Base-by-base conservation (phyloP, 2,797 vertebrate genomes). In the Micromesistius poutassou region DNA sequence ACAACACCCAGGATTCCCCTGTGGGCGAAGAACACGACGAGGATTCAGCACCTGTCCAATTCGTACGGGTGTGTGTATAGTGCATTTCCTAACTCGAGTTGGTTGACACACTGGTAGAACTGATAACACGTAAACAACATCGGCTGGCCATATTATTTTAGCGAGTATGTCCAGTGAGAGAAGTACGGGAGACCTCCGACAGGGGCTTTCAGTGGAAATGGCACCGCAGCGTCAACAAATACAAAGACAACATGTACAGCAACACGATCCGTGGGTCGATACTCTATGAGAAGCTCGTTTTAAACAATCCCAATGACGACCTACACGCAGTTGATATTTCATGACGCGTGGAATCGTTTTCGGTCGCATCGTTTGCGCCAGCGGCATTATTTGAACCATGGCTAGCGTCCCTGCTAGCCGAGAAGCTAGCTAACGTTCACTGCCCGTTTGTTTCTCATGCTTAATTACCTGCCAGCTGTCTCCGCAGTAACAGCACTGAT, bases 401-500 rank as follows among this genome's bases (percentile, higher is more conserved):
- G 87, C 87, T 85, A 87, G 84, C 82, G 73, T 73, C 73, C 73
- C 75, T 50, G 77, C 33, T 79, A 74, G 76, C 50, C 25, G 72
- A 38, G 33, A 36, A 78, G 83, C 73, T 79, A 38, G 80, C 75
- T 74, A 77, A 71, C 80, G 82, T 81, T 89, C 91, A 90, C 89
- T 82, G 35, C 33, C 79, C 55, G 75, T 70, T 30, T 84, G 62
- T 77, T 79, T 77, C 79, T 74, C 46, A 71, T 28, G 83, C 85
- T 89, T 80, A 1, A 80, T 30, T 95, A 99, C 97, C 97, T 96
- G 97, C 97, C 83, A 98, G 95, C 94, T 99, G 97, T 94, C 97
- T 97, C 93, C 96, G 95, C 93, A 98, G 95, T 90, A 98, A 94
- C 95, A 98, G 93, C 89, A 94, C 97, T 81, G 97, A 97, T 94